Evolutionary conservation across 2,113 vertebrate genomes (phyloP).

Genomic region (Toxotes chatareus): DNA sequence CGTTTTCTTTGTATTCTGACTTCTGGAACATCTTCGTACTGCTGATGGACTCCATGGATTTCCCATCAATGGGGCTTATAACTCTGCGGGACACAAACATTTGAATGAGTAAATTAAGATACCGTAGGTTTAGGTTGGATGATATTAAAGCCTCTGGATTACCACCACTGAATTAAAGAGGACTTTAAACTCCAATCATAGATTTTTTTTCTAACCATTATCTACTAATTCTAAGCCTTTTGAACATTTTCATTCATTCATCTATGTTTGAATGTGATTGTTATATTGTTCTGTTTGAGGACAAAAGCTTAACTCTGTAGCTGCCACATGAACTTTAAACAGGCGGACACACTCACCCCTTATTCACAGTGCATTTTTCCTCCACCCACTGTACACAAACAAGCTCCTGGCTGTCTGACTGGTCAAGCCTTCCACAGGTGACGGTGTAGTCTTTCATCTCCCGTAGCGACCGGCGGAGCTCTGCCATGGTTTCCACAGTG

Average conservation of each 20-base stretch:
- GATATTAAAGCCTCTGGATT: neutral
- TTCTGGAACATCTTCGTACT: slow-evolving; percentile 97
- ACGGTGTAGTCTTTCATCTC: slow-evolving; percentile 98
- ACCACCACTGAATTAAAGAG: neutral
- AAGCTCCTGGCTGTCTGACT: slow-evolving; percentile 93
- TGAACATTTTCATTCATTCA: neutral
- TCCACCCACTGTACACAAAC: slow-evolving; percentile 97
- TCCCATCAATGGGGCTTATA: slow-evolving; percentile 95
- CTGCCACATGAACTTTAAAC: slow-evolving; percentile 38
- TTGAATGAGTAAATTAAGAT: neutral
- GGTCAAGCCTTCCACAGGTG: slow-evolving; percentile 93
- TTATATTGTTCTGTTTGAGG: slow-evolving; percentile 13
- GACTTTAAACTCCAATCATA: neutral
- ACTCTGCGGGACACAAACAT: slow-evolving; percentile 81
- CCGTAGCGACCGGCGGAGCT: slow-evolving; percentile 91
- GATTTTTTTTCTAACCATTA: neutral
- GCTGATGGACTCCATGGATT: slow-evolving; percentile 96
- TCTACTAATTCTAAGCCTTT: neutral
- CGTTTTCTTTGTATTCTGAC: slow-evolving; percentile 97
- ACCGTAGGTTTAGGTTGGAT: neutral
- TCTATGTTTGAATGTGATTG: neutral
- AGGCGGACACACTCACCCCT: slow-evolving; percentile 87
- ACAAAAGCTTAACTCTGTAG: neutral
- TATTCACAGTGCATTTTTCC: slow-evolving; percentile 93
- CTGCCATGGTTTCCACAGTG: slow-evolving; percentile 96